phyloP scores from a whole-genome alignment of 2,113 vertebrate genomes.

The Bubalus kerabau region DNA sequence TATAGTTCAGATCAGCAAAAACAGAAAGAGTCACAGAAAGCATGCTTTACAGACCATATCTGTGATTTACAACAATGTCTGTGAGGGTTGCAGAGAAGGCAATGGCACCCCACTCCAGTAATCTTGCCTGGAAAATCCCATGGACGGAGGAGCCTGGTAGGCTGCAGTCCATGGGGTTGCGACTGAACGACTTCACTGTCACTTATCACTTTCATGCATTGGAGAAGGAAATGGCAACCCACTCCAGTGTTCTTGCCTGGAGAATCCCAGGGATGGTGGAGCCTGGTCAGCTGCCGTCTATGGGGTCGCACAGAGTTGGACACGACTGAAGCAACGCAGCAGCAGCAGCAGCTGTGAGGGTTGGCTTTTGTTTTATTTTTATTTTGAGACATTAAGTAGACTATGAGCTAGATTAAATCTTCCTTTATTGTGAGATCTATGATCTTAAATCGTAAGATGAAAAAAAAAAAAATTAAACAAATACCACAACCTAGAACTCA shows the following conservation, averaged over 20 bases:
- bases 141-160: background rate
- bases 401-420: background rate
- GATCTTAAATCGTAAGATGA: background rate
- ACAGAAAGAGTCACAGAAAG: background rate
- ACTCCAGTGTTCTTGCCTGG: background rate
- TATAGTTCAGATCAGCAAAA: background rate
- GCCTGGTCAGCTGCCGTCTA: background rate
- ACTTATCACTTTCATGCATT: no score
- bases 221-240: no score
- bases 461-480: background rate
- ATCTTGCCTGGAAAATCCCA: background rate
- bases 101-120: background rate
- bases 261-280: fast-evolving
- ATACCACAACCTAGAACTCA: background rate
- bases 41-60: background rate
- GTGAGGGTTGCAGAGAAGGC: background rate
- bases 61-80: background rate
- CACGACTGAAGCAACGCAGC: no score
- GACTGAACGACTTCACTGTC: no score
- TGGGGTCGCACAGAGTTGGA: fast-evolving
- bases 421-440: background rate
- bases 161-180: no score
- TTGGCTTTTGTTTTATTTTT: background rate
- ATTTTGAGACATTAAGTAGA: background rate
- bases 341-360: background rate